Base-by-base conservation (phyloP, 2,888 invertebrate species). In the Drosophila formosana region DNA sequence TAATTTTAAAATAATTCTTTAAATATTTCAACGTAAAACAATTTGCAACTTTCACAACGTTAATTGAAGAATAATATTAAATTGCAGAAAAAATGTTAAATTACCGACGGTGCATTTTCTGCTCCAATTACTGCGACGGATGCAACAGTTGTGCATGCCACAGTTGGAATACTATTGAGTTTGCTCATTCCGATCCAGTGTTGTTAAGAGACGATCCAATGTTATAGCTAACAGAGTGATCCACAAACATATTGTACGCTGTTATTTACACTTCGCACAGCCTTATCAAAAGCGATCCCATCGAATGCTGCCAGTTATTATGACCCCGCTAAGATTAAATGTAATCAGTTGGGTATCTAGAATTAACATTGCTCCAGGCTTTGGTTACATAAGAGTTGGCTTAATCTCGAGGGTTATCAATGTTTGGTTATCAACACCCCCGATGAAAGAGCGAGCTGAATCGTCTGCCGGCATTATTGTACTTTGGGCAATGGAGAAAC, bases 391-490 rank as follows among this genome's bases (percentile, higher is more conserved):
- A 57, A 41, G 4, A 43, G 13, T 50, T 61, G 30, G 25, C 58
- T 25, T 60, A 32, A n/a, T 49, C 46, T 26, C 47, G 52, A 53
- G 65, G 73, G 70, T 80, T 74, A 80, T 73, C 76, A 28, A 11
- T 26, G 25, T 9, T 49, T 11, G 26, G 68, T 70, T 85, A 85
- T 85, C 82, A 75, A 46, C 23, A 49, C 23, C 1, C 4, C 45
- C 3, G 18, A 8, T 23, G 26, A 47, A 37, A 39, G 37, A n/a
- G 28, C 34, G 25, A 30, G 26, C 28, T 11, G 0, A 28, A 28
- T 6, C 11, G 7, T 28, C 32, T 25, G 25, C 1, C 34, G 34
- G 11, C 26, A 57, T 25, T 13, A 9, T 47, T 46, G 53, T 53
- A 39, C 60, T 56, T 43, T 72, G 47, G n/a, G 18, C 41, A 23